phyloP scores from a whole-genome alignment of 1,140 invertebrate genomes.

The Idris sp. region DNA sequence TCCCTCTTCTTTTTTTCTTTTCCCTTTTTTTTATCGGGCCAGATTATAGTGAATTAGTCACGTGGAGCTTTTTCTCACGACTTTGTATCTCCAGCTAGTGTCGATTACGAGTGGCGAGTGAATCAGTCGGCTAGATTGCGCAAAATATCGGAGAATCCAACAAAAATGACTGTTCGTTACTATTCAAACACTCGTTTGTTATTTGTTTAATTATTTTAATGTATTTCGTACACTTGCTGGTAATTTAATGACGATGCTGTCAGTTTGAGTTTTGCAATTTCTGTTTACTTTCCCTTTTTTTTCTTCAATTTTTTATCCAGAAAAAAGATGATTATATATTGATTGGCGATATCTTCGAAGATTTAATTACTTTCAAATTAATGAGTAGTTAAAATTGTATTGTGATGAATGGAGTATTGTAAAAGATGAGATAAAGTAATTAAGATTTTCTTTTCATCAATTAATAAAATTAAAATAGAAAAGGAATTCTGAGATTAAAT shows the following conservation, averaged over 20 bases:
- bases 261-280: constrained; percentile 28
- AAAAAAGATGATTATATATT: constrained; percentile 12
- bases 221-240: constrained; percentile 23
- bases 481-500: too few species aligned
- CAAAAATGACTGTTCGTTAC: constrained; percentile 21
- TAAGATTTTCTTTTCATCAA: too few species aligned
- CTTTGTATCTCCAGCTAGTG: constrained; percentile 2
- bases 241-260: constrained; percentile 12
- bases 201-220: constrained; percentile 25
- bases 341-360: constrained; percentile 14
- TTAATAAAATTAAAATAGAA: too few species aligned
- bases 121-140: constrained; percentile 34
- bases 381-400: too few species aligned
- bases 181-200: constrained; percentile 5
- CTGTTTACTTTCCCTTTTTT: too few species aligned
- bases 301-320: constrained; percentile 18
- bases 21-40: constrained; percentile 15
- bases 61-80: constrained; percentile 29
- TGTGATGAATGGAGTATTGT: too few species aligned
- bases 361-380: constrained; percentile 21
- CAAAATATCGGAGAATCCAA: constrained; percentile 5
- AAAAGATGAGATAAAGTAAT: too few species aligned
- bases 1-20: constrained; percentile 1
- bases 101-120: constrained; percentile 11
- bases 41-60: constrained; percentile 12